A percentile compares a stretch with the other conserved stretches of the same genome.
Conservation (phyloP, 2,113 vertebrate species). For the Austrofundulus limnaeus region DNA sequence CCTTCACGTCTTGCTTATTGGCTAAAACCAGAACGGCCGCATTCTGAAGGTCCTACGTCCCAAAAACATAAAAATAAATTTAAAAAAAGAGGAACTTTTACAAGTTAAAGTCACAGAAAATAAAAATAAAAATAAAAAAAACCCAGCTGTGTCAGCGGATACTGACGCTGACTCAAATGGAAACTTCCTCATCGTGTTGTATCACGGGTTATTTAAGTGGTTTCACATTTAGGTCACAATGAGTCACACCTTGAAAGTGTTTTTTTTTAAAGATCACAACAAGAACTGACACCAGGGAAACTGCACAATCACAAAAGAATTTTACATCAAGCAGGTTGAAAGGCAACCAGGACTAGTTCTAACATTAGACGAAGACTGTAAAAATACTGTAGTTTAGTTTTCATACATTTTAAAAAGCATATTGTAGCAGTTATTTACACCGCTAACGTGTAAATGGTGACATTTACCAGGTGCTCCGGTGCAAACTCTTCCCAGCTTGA, state of each 20-base stretch:
- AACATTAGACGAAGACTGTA: too few species aligned
- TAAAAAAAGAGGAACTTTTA: accelerated
- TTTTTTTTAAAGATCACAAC: neutral
- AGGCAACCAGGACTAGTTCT: too few species aligned
- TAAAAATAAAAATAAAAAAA: too few species aligned
- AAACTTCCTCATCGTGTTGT: slow-evolving; percentile 29
- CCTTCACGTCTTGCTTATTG: slow-evolving; percentile 87
- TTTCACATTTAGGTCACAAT: neutral
- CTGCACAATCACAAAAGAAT: neutral
- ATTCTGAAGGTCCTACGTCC: slow-evolving; percentile 78
- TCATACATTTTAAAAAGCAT: too few species aligned
- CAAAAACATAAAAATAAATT: accelerated
- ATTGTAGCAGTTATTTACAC: too few species aligned
- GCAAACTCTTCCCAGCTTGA: too few species aligned
- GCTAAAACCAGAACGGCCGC: slow-evolving; percentile 84
- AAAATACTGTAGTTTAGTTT: too few species aligned
- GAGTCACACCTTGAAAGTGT: neutral
- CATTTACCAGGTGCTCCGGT: too few species aligned
- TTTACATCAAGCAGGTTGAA: slow-evolving; percentile 1
- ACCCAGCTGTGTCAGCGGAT: too few species aligned
- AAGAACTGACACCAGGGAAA: neutral
- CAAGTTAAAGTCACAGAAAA: neutral
- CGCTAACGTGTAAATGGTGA: too few species aligned
- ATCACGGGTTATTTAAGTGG: slow-evolving; percentile 17
- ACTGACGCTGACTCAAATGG: slow-evolving; percentile 17